phyloP scores from a whole-genome alignment of 2,113 vertebrate genomes.

The Solenodon paradoxus region DNA sequence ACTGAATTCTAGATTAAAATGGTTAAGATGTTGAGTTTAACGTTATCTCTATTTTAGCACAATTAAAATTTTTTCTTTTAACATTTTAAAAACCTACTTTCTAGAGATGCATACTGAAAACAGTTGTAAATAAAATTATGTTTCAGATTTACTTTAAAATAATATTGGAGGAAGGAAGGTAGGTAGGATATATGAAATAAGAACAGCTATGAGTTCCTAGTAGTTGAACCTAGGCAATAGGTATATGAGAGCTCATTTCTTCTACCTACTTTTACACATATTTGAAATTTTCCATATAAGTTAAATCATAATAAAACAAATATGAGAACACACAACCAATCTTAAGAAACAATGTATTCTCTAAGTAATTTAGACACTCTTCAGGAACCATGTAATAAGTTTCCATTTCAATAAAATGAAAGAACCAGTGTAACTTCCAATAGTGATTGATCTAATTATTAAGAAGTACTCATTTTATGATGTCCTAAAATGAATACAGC shows the following conservation, averaged over 20 bases:
- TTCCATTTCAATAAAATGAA: slow-evolving; percentile 19
- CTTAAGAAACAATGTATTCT: slow-evolving; percentile 21
- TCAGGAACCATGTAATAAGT: not conserved
- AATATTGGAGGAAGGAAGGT: not conserved
- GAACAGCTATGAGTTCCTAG: not conserved
- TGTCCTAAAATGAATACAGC: too few species aligned
- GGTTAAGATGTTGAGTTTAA: not conserved
- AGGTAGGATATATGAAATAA: not conserved
- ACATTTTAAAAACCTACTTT: slow-evolving; percentile 11
- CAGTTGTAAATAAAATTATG: slow-evolving; percentile 4
- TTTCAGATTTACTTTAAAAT: slow-evolving; percentile 13
- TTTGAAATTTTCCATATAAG: not conserved
- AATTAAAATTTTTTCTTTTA: not conserved
- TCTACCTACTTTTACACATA: not conserved
- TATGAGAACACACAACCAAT: not conserved
- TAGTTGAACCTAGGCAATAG: not conserved
- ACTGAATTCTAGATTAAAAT: not conserved
- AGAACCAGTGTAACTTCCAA: not conserved
- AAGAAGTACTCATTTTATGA: too few species aligned
- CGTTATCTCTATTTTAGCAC: not conserved
- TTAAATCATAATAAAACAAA: slow-evolving; percentile 2
- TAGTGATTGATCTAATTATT: not conserved
- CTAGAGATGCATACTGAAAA: not conserved
- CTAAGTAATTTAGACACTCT: not conserved
- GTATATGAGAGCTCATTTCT: not conserved